A percentile compares a stretch with the other conserved stretches of the same genome.
Evolutionary conservation across 2,113 vertebrate genomes (phyloP).

Genomic region (Amia ocellicauda): DNA sequence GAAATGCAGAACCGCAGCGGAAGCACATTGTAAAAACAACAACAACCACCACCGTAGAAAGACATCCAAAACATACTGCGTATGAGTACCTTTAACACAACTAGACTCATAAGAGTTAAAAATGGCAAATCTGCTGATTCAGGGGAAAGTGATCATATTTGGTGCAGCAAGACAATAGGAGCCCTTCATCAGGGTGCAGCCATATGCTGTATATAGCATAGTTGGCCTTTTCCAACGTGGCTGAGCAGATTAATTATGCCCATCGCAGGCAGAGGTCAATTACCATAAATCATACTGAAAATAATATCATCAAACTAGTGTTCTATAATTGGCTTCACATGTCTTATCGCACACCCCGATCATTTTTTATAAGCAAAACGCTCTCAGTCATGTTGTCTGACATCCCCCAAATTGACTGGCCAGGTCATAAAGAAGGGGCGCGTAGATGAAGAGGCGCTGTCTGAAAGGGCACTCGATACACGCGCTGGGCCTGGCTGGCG

Average conservation of each 20-base stretch:
- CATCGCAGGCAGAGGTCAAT: slow-evolving; percentile 44
- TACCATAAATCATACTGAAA: slow-evolving; percentile 49
- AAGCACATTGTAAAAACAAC: no score
- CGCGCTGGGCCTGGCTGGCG: not conserved
- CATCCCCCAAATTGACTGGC: slow-evolving; percentile 2
- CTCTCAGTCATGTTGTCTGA: slow-evolving; percentile 5
- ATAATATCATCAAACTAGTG: slow-evolving; percentile 47
- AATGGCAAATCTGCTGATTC: slow-evolving; percentile 38
- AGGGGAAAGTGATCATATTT: slow-evolving; percentile 28
- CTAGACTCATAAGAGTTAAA: slow-evolving; percentile 19
- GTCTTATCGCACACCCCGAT: slow-evolving; percentile 40
- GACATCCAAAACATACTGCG: no score
- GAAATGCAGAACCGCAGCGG: no score
- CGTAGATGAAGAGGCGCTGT: not conserved
- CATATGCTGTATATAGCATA: slow-evolving; percentile 24
- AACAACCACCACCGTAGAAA: no score
- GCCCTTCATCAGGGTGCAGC: slow-evolving; percentile 26
- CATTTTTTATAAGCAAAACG: slow-evolving; percentile 40
- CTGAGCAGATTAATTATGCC: slow-evolving; percentile 48
- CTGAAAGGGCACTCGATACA: not conserved
- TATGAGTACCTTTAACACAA: no score
- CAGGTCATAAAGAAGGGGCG: slow-evolving; percentile 1
- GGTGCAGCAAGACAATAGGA: slow-evolving; percentile 35
- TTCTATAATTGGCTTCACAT: slow-evolving; percentile 47
- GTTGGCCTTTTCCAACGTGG: slow-evolving; percentile 46